Base-by-base conservation (phyloP, 2,113 vertebrate genomes). In the Antechinus flavipes region DNA sequence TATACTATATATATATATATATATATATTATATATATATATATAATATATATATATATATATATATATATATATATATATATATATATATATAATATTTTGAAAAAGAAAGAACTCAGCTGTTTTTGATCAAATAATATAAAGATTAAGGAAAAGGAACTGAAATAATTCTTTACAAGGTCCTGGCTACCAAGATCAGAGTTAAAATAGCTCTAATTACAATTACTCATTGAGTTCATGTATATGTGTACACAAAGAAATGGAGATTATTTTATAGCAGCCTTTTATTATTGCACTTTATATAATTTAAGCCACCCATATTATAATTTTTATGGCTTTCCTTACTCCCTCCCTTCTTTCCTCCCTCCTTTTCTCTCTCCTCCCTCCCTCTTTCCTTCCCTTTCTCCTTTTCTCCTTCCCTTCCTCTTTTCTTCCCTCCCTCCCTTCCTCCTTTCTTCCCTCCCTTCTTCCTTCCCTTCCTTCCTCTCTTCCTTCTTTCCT, bases 1-100 rank as follows among this genome's bases (percentile, higher is more conserved):
- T 27, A 16, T 9, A 47, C 42, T 42, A 42, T 42, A 42, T 42
- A 42, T 42, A 42, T 42, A 42, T 42, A 42, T 42, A 42, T 42
- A 42, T 42, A 42, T 42, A 42, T 42, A 42, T 42, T 42, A 42
- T 42, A 42, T 42, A 42, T 42, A 42, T 42, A 42, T 42, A 42
- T 42, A 42, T 42, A 42, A 42, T 42, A 42, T 42, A n/a, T n/a
- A n/a, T 19, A 42, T 42, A 42, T 42, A 42, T 42, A 42, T 42
- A 42, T 42, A 42, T 42, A 42, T 42, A 42, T 42, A 42, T 42
- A 42, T 42, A 42, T 42, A 42, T 42, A 42, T 42, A 42, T 42
- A 42, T 42, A n/a, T n/a, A n/a, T 19, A 27, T 22, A 2, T 1
- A 42, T 19, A 49, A 0, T 19, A 55, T 5, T 14, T 4, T 0